Evolutionary conservation across 2,888 invertebrate species (phyloP).

Genomic region (Leptogaster cylindrica): DNA sequence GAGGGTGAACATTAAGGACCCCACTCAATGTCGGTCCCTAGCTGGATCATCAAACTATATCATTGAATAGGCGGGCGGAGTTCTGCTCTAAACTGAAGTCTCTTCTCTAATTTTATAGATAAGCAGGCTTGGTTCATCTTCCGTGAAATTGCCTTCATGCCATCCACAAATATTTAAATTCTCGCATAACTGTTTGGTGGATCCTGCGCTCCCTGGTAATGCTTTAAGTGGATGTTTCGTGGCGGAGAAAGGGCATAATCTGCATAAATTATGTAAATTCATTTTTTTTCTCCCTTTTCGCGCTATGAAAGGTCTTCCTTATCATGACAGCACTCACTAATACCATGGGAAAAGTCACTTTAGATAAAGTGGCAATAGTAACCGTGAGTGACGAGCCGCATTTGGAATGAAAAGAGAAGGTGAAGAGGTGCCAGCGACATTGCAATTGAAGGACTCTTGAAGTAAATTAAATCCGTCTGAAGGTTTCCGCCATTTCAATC

Average conservation of each 20-base stretch:
- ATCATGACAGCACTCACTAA: slow-evolving; percentile 37
- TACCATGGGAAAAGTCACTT: slow-evolving; percentile 37
- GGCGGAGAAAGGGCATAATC: slow-evolving; percentile 40
- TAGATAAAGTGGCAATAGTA: slow-evolving; percentile 34
- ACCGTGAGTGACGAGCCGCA: neutral
- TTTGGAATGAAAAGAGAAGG: neutral
- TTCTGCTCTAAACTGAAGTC: neutral
- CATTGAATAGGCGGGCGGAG: neutral
- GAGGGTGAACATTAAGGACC: slow-evolving; percentile 20
- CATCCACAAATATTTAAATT: slow-evolving; percentile 47
- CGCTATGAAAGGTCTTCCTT: slow-evolving; percentile 14
- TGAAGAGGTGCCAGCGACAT: neutral
- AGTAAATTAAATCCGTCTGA: too few relatives aligned
- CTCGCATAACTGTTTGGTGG: slow-evolving; percentile 36
- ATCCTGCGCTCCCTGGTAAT: slow-evolving; percentile 27
- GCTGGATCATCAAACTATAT: slow-evolving; percentile 30
- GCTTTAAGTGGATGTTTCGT: slow-evolving; percentile 32
- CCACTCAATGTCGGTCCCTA: slow-evolving; percentile 12
- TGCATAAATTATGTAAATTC: slow-evolving; percentile 47
- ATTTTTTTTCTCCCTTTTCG: slow-evolving; percentile 40
- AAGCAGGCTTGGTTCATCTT: slow-evolving; percentile 47
- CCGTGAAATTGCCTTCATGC: slow-evolving; percentile 48
- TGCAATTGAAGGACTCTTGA: too few relatives aligned
- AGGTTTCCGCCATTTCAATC: too few relatives aligned
- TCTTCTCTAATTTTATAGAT: slow-evolving; percentile 46